Evolutionary conservation across 2,888 invertebrate genomes (phyloP), one percentile per base, ranked within the genome.

Genomic region (Catotricha subobsoleta): DNA sequence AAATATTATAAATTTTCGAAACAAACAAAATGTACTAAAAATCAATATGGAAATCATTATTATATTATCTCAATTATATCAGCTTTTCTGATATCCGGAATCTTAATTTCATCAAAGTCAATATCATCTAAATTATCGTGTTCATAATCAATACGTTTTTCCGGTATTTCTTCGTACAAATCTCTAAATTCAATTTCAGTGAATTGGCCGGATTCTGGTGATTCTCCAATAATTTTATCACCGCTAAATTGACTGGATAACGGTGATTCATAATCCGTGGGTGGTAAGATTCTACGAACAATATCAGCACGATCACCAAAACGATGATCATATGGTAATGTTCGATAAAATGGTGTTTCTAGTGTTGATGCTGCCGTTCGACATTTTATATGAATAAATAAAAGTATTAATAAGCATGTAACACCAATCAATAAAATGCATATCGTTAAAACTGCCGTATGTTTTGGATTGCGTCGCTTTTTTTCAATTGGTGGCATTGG

Each of bases 351-450:
- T 23, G 36, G 12, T 16, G 21, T 10, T 25, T 36, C 10, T 25
- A 36, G 16, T 10, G 36, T 36, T 10, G 36, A 15, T 15, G 36
- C 9, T 3, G 25, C 8, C 16, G 21, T 36, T 4, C 36, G 36
- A 36, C 23, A 36, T 36, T 36, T 36, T 5, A 36, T 23, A 15
- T 36, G 25, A 13, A 36, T 25, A 23, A 9, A 36, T 2, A 36
- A 13, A 13, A 23, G 15, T 10, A 36, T 36, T 23, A 36, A 36
- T 15, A 36, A 23, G 36, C 25, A 25, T n/a, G 36, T 25, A 12
- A 36, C 36, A 20, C 36, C 36, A 36, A 36, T 13, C 8, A 36
- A 15, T 10, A 36, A 36, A 15, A 36, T 36, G 23, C 21, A 23
- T 20, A 36, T 36, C 13, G 36, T 36, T 16, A 36, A 23, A 21